A percentile compares a stretch with the other conserved stretches of the same genome.
These are phyloP conservation scores for Monochamus alternatus DNA, from an alignment of 2,888 invertebrate species.

Conservation along the genomic window DNA sequence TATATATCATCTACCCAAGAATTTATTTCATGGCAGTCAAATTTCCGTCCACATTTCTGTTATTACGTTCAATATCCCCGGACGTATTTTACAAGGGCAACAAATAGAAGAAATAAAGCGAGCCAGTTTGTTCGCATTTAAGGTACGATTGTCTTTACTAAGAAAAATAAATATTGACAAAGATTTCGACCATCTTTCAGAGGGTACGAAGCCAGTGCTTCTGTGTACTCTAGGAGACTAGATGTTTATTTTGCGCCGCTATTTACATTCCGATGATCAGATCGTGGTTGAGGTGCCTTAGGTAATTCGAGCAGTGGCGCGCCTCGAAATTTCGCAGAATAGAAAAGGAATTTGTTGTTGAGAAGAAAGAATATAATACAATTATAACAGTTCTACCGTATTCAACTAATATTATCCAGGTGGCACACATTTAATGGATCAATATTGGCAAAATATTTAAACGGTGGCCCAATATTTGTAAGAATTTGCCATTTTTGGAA, in stretches of 20 bases:
- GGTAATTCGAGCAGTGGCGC: slow-evolving; percentile 29
- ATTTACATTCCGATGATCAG: slow-evolving; percentile 38
- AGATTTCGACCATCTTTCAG: slow-evolving; percentile 31
- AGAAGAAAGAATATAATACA: no score
- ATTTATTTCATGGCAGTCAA: no score
- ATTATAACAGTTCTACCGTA: no score
- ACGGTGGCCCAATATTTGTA: no score
- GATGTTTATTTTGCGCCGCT: slow-evolving; percentile 28
- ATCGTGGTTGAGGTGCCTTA: slow-evolving; percentile 24
- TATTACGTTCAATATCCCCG: neutral
- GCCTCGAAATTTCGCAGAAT: neutral
- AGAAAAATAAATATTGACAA: slow-evolving; percentile 35
- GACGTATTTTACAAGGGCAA: neutral
- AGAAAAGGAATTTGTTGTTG: neutral
- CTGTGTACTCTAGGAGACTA: slow-evolving; percentile 27
- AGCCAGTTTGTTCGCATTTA: slow-evolving; percentile 15
- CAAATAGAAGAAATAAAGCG: slow-evolving; percentile 1
- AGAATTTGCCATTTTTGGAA: no score
- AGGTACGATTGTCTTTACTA: slow-evolving; percentile 32
- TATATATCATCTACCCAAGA: no score
- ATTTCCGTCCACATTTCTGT: no score
- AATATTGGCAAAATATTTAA: no score
- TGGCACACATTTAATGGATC: no score
- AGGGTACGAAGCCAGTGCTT: slow-evolving; percentile 16
- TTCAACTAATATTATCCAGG: no score